phyloP scores from a whole-genome alignment of 2,113 vertebrate species.

The Nothobranchius furzeri region DNA sequence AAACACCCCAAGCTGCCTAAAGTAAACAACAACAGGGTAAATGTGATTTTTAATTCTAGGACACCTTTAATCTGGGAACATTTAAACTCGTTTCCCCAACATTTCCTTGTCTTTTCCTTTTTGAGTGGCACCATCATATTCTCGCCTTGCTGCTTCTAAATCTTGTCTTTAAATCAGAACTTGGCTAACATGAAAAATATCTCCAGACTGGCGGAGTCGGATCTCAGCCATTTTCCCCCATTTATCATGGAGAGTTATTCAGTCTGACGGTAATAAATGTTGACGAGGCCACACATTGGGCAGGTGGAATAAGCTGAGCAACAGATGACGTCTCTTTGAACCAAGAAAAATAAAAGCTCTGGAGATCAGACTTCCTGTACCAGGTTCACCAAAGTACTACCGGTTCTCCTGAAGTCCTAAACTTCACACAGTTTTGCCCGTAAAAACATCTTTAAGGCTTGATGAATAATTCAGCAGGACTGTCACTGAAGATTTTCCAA shows the following conservation, averaged over 20 bases:
- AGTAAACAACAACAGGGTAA: no score
- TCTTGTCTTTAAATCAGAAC: neutral
- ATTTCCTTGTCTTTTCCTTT: no score
- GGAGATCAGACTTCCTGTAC: constrained; percentile 17
- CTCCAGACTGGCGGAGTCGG: neutral
- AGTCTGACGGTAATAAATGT: constrained; percentile 26
- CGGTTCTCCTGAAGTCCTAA: constrained; percentile 7
- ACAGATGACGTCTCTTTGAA: neutral
- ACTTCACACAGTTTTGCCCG: neutral
- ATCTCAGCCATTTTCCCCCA: neutral
- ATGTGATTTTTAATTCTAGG: no score
- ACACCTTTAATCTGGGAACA: no score
- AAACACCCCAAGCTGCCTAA: no score
- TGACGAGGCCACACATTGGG: constrained; percentile 9
- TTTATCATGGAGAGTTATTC: constrained; percentile 8
- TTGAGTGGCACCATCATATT: no score
- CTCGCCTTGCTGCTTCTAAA: neutral
- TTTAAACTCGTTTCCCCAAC: no score
- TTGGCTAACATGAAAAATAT: neutral
- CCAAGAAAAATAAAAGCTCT: constrained; percentile 8
- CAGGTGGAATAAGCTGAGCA: constrained; percentile 21
- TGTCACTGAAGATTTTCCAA: constrained; percentile 45
- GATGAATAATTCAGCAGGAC: constrained; percentile 44
- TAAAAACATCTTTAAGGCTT: constrained; percentile 6
- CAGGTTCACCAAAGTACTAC: neutral